Conservation (phyloP, 2,797 vertebrate genomes). For the Ficedula albicollis region DNA sequence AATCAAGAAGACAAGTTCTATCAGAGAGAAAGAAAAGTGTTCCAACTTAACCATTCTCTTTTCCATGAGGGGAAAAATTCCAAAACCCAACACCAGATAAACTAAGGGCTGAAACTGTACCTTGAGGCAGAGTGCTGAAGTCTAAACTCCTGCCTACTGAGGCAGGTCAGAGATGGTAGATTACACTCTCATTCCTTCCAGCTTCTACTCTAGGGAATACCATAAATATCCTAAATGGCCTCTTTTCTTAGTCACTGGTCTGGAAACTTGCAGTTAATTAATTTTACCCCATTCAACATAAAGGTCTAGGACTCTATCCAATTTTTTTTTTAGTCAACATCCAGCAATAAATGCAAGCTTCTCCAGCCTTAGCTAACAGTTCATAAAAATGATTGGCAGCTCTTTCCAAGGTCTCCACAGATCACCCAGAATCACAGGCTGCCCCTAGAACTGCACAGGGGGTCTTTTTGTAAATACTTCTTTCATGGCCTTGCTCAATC, state of each 20-base stretch:
- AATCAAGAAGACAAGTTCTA: neutral
- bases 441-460: neutral
- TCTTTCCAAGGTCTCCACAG: neutral
- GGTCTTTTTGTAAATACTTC: neutral
- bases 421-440: neutral
- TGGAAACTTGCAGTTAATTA: constrained; percentile 61
- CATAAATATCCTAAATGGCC: constrained; percentile 50
- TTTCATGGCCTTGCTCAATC: neutral
- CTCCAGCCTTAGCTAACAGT: neutral
- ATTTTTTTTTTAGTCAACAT: neutral
- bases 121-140: neutral
- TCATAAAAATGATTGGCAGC: neutral
- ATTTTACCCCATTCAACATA: constrained; percentile 34
- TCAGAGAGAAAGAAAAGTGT: neutral
- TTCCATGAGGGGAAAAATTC: neutral
- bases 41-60: neutral
- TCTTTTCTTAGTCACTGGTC: constrained; percentile 64
- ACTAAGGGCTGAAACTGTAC: neutral
- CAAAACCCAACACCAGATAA: neutral
- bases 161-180: constrained; percentile 9
- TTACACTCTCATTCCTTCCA: constrained; percentile 16
- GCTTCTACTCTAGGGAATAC: constrained; percentile 30
- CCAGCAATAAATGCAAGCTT: constrained; percentile 1
- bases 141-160: neutral
- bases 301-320: constrained; percentile 18